phyloP scores from a whole-genome alignment of 2,113 vertebrate genomes.

The Geococcyx californianus region DNA sequence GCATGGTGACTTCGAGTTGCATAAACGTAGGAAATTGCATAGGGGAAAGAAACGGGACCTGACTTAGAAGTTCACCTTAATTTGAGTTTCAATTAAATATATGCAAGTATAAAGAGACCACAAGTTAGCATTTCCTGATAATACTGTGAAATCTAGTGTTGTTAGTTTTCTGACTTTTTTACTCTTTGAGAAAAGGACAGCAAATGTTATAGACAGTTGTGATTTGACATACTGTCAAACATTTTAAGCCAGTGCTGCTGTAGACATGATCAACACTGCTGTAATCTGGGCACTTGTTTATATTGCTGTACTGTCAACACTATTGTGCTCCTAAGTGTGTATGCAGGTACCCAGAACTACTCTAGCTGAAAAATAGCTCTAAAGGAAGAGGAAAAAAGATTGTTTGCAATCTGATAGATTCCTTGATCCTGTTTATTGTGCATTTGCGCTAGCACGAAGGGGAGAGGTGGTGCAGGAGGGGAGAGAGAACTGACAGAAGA shows the following conservation, averaged over 20 bases:
- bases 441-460: neutral
- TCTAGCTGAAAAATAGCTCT: neutral
- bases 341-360: neutral
- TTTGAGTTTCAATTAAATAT: neutral
- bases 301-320: accelerated
- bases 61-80: neutral
- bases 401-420: neutral
- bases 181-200: neutral
- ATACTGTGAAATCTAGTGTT: neutral
- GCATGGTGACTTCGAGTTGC: neutral
- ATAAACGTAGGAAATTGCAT: neutral
- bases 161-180: neutral
- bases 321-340: neutral
- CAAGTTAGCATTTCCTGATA: neutral
- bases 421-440: neutral
- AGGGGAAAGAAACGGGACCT: neutral
- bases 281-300: neutral
- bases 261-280: neutral
- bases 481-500: neutral
- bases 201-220: neutral
- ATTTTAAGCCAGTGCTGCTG: neutral
- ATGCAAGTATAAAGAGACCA: neutral
- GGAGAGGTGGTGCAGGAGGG: neutral
- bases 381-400: neutral
- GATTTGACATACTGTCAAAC: neutral